These are phyloP conservation scores for Puma concolor DNA, from an alignment of 2,113 vertebrate species.

Conservation along the genomic window DNA sequence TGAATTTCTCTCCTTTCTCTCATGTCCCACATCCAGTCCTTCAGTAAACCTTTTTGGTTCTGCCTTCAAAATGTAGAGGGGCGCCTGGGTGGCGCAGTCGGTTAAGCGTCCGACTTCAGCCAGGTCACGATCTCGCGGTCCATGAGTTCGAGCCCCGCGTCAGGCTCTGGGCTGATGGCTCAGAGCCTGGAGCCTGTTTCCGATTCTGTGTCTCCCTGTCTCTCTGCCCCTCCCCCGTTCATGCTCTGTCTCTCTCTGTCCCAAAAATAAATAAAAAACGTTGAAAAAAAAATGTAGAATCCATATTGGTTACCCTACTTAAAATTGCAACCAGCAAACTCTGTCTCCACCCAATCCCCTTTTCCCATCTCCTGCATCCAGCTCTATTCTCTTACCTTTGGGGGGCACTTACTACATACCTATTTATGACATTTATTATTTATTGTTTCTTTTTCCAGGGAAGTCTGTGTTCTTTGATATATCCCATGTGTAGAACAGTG, in stretches of 20 bases:
- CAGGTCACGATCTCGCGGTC: no score
- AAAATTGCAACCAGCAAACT: background rate
- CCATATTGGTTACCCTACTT: background rate
- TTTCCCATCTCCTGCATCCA: background rate
- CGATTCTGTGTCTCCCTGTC: no score
- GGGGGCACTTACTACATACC: background rate
- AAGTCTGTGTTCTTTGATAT: background rate
- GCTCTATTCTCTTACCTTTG: background rate
- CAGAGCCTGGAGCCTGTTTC: no score
- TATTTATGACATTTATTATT: background rate
- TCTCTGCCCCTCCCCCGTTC: no score
- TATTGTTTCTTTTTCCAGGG: background rate
- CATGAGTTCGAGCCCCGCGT: no score
- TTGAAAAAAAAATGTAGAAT: background rate
- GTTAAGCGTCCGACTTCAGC: no score
- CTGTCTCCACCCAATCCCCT: background rate
- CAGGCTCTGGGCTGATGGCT: no score
- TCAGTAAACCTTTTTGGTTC: background rate
- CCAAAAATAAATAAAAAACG: no score
- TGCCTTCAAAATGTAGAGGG: background rate
- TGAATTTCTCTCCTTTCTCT: background rate
- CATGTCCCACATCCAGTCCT: background rate
- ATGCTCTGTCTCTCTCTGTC: no score
- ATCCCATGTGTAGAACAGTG: background rate
- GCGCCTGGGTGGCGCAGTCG: no score